Percentiles rank a stretch among this genome's conserved stretches.
phyloP scores from a whole-genome alignment of 2,888 invertebrate species.

The Trilocha varians region DNA sequence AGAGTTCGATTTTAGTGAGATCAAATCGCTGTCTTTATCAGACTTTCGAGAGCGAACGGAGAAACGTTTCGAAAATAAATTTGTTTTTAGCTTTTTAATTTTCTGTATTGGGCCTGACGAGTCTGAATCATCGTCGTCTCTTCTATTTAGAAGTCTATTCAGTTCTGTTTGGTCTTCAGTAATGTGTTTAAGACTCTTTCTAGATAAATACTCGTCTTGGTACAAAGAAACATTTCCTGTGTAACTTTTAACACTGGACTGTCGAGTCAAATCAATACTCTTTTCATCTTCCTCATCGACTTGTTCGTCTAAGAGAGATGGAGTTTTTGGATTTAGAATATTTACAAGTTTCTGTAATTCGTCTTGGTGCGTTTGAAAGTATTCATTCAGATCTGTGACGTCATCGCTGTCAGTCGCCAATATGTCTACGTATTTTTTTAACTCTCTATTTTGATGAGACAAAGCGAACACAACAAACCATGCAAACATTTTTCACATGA shows the following conservation, averaged over 20 bases:
- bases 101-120: constrained; percentile 63
- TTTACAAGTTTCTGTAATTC: constrained; percentile 49
- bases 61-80: constrained; percentile 76
- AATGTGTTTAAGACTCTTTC: constrained; percentile 49
- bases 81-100: constrained; percentile 76
- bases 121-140: constrained; percentile 59
- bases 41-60: constrained; percentile 70
- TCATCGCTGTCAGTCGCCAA: constrained; percentile 66
- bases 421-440: constrained; percentile 76
- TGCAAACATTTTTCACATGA: constrained; percentile 40
- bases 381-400: constrained; percentile 49
- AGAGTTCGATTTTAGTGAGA: constrained; percentile 66
- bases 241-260: constrained; percentile 43
- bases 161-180: constrained; percentile 59
- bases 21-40: constrained; percentile 67
- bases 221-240: constrained; percentile 49
- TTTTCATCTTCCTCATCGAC: constrained; percentile 56
- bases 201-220: constrained; percentile 48
- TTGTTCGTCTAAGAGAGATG: constrained; percentile 46
- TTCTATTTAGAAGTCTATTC: constrained; percentile 67
- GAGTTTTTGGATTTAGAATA: constrained; percentile 52
- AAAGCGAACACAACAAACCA: constrained; percentile 58
- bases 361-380: constrained; percentile 55
- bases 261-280: constrained; percentile 35
- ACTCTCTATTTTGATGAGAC: constrained; percentile 41